Conservation (phyloP, 2,113 vertebrate genomes). For the Chelonoidis abingdonii region DNA sequence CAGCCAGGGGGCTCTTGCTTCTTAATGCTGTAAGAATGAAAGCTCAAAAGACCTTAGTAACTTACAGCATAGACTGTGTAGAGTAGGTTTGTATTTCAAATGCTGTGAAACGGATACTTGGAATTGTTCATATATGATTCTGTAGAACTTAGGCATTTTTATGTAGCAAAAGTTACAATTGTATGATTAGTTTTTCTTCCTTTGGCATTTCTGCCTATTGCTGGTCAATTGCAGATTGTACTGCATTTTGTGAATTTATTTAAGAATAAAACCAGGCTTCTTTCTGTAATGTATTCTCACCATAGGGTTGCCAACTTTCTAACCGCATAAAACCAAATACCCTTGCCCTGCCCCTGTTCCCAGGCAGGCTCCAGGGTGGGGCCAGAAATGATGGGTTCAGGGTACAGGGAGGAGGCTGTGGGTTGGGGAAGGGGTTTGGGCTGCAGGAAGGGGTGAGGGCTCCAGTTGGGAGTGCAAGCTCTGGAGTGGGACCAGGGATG, state of each 20-base stretch:
- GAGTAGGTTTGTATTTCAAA: neutral
- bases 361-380: too few relatives aligned
- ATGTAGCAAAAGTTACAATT: neutral
- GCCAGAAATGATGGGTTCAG: too few relatives aligned
- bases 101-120: neutral
- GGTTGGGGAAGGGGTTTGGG: too few relatives aligned
- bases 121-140: neutral
- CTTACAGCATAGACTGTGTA: neutral
- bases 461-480: too few relatives aligned
- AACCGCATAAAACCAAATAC: too few relatives aligned
- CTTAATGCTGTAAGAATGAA: neutral
- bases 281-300: conserved; percentile 5
- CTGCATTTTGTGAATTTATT: neutral
- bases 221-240: conserved; percentile 2
- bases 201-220: neutral
- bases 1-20: neutral
- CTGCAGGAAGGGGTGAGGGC: too few relatives aligned
- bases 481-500: too few relatives aligned
- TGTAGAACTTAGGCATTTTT: neutral
- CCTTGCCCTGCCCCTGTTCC: too few relatives aligned
- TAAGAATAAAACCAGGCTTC: conserved; percentile 5
- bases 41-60: neutral
- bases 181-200: neutral
- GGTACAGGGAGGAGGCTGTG: too few relatives aligned
- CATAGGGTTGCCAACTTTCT: too few relatives aligned